Base-by-base conservation (phyloP, 2,113 vertebrate species). In the Phrynosoma blainvillii region DNA sequence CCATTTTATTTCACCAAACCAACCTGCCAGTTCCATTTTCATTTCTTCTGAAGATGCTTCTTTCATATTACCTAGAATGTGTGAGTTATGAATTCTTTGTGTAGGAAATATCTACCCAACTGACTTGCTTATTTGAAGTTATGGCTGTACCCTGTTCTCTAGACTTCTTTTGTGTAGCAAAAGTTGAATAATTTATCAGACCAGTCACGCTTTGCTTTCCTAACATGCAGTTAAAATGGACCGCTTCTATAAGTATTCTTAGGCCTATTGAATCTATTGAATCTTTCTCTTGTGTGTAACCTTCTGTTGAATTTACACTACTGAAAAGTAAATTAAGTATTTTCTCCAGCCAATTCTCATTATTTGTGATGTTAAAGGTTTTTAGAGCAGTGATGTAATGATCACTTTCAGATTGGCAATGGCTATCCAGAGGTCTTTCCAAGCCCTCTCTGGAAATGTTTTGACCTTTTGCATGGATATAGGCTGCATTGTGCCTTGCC, bases 51-150 rank as follows among this genome's bases (percentile, higher is more conserved):
- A 66, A 80, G 21, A 52, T 1, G 18, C 30, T 47, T 92, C 16
- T 82, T 75, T 85, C 70, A 82, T 54, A 75, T 89, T 85, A 42
- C 59, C 23, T 65, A 5, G 30, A 79, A 79, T 32, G 40, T 42
- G 27, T 78, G 62, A 36, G 54, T 75, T 85, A 80, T 89, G 77
- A 80, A 84, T 74, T 89, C n/a, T 85, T 79, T 80, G 54, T 65
- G 30, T 11, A 76, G 40, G n/a, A 82, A 62, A 89, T 74, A 14
- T 36, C 70, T 65, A 74, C 21, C 40, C 21, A 25, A 20, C 21
- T 77, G 1, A 82, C 79, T 87, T 71, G 84, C 2, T 92, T 84
- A 23, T 85, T 7, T 84, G 54, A 68, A 10, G 84, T 89, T 82
- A 25, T 81, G 23, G 13, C 76, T 1, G 18, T 81, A 80, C 88